These are phyloP conservation scores for Nephila pilipes DNA, from an alignment of 1,140 invertebrate genomes.

Conservation along the genomic window DNA sequence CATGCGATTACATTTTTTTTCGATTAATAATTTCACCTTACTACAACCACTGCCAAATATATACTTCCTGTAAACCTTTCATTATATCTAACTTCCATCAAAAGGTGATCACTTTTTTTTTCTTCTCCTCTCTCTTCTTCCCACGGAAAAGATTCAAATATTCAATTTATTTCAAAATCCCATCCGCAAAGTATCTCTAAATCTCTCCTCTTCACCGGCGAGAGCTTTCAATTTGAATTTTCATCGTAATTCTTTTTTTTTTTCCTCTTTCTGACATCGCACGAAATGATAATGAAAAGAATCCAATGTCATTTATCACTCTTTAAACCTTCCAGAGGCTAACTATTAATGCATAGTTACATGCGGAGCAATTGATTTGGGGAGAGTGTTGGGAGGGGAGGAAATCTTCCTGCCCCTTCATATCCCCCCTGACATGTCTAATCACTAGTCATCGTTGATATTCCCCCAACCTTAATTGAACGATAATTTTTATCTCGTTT, in stretches of 20 bases:
- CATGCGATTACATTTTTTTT: no score
- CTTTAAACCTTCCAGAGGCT: constrained; percentile 17
- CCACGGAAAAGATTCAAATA: not conserved
- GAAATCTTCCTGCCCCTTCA: not conserved
- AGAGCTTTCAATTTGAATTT: constrained; percentile 16
- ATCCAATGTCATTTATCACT: constrained; percentile 9
- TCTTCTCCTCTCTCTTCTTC: not conserved
- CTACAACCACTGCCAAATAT: no score
- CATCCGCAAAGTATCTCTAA: not conserved
- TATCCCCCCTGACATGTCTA: not conserved
- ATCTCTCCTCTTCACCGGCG: not conserved
- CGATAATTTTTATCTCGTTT: constrained; percentile 35
- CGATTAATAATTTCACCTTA: no score
- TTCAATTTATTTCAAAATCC: constrained; percentile 13
- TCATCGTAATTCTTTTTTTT: not conserved
- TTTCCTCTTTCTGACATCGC: not conserved
- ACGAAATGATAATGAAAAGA: constrained; percentile 10
- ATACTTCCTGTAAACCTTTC: not conserved
- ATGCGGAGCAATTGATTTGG: not conserved
- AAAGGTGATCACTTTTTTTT: not conserved
- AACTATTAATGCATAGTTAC: constrained; percentile 28
- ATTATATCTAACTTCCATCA: not conserved
- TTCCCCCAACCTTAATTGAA: constrained; percentile 28
- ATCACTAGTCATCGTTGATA: constrained; percentile 21
- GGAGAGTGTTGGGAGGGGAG: not conserved